Conservation (phyloP, 1,140 invertebrate species). For the Trissolcus basalis region DNA sequence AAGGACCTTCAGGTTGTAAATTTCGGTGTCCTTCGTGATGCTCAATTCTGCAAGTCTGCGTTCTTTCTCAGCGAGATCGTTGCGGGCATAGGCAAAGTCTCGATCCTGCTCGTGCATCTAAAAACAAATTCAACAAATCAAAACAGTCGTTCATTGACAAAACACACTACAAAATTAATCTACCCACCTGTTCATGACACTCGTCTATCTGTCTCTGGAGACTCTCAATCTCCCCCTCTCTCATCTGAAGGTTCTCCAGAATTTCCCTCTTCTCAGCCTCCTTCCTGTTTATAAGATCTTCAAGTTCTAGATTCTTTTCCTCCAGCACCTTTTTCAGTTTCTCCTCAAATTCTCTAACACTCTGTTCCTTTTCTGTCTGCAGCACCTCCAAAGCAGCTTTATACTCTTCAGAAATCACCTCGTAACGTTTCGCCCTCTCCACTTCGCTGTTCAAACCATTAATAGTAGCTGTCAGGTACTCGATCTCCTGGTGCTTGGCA, state of each 20-base stretch:
- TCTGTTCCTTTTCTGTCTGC: constrained; percentile 62
- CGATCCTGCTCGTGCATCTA: constrained; percentile 36
- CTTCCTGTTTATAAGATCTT: constrained; percentile 44
- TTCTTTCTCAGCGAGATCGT: constrained; percentile 65
- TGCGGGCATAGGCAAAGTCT: constrained; percentile 37
- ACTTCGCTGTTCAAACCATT: constrained; percentile 52
- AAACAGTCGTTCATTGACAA: not conserved
- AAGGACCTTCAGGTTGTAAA: constrained; percentile 66
- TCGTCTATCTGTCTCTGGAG: constrained; percentile 58
- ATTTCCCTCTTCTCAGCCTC: constrained; percentile 56
- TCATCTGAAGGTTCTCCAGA: constrained; percentile 46
- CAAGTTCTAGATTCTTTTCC: constrained; percentile 65
- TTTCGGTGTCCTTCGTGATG: constrained; percentile 67
- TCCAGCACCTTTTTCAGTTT: constrained; percentile 41
- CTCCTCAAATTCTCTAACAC: constrained; percentile 52
- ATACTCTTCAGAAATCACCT: constrained; percentile 58
- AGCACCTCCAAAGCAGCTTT: constrained; percentile 55
- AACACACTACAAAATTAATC: not conserved
- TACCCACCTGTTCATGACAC: constrained; percentile 44
- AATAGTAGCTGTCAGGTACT: constrained; percentile 51
- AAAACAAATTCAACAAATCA: not conserved
- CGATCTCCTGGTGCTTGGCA: constrained; percentile 62
- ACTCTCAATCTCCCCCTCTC: constrained; percentile 59
- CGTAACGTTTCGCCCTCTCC: constrained; percentile 33
- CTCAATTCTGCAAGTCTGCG: constrained; percentile 63